Base-by-base conservation (phyloP, 1,140 invertebrate species). In the Pseudomyrmex gracilis region DNA sequence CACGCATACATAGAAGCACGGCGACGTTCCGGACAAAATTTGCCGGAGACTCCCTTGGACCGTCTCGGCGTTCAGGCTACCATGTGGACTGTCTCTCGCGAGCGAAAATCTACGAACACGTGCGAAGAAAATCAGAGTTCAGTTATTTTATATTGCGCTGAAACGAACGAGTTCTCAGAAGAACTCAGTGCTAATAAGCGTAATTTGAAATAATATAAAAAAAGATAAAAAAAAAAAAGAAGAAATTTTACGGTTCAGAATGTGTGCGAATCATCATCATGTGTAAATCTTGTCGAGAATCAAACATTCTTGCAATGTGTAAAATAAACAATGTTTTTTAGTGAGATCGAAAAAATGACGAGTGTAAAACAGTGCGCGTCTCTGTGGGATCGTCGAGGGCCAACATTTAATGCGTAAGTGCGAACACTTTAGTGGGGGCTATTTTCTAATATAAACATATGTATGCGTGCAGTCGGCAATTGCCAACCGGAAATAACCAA, bases 381-480 rank as follows among this genome's bases (percentile, higher is more conserved):
- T 45, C 45, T 5, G 5, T 24, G n/a, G 45, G 24, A 20, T 9
- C 17, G n/a, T 12, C 4, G 13, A 55, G 43, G 34, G 5, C 7
- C 2, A n/a, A 47, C 4, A n/a, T 82, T 82, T 73, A 43, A 63
- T 61, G 10, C 47, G 63, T 87, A 73, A 60, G 82, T 78, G 80
- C 10, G 71, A 74, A 73, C 53, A 64, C 63, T 83, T 53, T 73
- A 73, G 45, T 68, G 58, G 73, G 73, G 58, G 82, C 15, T 58
- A 87, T 87, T 68, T 87, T 78, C 73, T 80, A 84, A 87, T 84
- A 34, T 82, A 86, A 63, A 84, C 55, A 43, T 45, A 73, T 83
- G 64, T 61, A 22, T 20, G 15, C 10, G n/a, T 58, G 13, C 20
- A 64, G 22, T 17, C 13, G 53, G 34, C 78, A 77, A 87, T 84